A percentile compares a stretch with the other conserved stretches of the same genome.
These are phyloP conservation scores for Nomada ferruginata DNA, from an alignment of 2,888 invertebrate genomes.

Conservation along the genomic window DNA sequence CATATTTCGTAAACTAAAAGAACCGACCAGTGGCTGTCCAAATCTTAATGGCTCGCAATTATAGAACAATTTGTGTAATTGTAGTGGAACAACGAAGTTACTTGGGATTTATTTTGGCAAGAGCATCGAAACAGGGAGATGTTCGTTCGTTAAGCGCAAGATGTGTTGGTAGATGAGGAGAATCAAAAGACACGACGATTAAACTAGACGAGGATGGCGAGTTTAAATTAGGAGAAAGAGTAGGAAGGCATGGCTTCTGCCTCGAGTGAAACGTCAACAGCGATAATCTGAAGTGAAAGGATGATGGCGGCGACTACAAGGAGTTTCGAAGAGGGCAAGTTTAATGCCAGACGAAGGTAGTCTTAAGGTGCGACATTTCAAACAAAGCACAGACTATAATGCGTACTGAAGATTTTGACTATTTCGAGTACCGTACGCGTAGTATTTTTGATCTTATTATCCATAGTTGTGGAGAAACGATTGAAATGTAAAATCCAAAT, in stretches of 20 bases:
- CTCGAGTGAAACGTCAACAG: slow-evolving; percentile 35
- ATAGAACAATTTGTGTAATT: not conserved
- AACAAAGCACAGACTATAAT: not conserved
- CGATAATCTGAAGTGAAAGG: slow-evolving; percentile 28
- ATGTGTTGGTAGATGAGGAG: not conserved
- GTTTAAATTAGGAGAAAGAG: slow-evolving; percentile 10
- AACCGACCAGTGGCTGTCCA: too few species aligned
- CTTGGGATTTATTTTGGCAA: not conserved
- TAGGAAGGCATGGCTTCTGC: slow-evolving; percentile 13
- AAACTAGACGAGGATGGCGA: slow-evolving; percentile 13
- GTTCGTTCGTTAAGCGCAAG: not conserved
- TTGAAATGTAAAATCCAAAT: too few species aligned
- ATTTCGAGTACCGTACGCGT: not conserved
- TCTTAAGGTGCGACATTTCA: slow-evolving; percentile 12
- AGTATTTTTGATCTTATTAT: too few species aligned
- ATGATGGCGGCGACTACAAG: slow-evolving; percentile 12
- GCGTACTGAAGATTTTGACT: not conserved
- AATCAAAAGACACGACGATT: slow-evolving; percentile 10
- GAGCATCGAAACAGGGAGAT: not conserved
- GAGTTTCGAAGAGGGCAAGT: slow-evolving; percentile 12
- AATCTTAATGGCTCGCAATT: too few species aligned
- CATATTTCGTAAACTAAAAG: too few species aligned
- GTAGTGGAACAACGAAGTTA: slow-evolving; percentile 4
- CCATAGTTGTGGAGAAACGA: too few species aligned
- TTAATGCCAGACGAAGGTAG: slow-evolving; percentile 2